Conservation (phyloP, 2,797 vertebrate species). For the Rhinoraja longicauda region DNA sequence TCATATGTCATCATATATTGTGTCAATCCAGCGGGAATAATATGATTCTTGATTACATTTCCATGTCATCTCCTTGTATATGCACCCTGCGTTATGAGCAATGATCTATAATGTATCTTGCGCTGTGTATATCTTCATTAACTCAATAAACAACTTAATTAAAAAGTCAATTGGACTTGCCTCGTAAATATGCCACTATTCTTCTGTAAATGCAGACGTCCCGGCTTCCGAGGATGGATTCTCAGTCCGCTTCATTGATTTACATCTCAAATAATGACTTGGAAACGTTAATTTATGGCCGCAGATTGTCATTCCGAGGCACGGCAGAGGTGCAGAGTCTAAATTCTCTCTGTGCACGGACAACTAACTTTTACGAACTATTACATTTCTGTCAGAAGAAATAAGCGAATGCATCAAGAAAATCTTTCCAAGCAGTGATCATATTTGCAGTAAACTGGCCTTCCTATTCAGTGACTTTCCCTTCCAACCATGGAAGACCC, state of each 20-base stretch:
- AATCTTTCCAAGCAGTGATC: background rate
- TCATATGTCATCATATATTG: conserved; percentile 24
- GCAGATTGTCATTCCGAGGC: background rate
- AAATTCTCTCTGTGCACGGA: conserved; percentile 11
- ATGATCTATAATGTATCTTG: conserved; percentile 12
- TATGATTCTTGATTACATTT: background rate
- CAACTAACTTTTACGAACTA: background rate
- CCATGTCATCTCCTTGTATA: background rate
- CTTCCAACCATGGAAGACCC: background rate
- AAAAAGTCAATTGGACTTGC: conserved; percentile 30
- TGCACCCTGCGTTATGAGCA: conserved; percentile 3
- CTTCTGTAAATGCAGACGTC: background rate
- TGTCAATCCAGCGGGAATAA: background rate
- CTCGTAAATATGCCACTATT: conserved; percentile 22
- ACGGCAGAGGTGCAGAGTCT: conserved; percentile 6
- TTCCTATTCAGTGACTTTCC: background rate
- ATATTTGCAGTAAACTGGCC: background rate
- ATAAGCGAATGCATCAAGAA: background rate
- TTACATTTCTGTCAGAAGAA: background rate
- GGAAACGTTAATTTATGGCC: conserved; percentile 16
- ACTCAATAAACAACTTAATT: conserved; percentile 11
- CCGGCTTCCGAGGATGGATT: conserved; percentile 9
- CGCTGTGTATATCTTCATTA: conserved; percentile 5
- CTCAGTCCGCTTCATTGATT: background rate
- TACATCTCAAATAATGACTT: conserved; percentile 27